Evolutionary conservation across 2,888 invertebrate species (phyloP).

Genomic region (Lasioglossum vierecki): DNA sequence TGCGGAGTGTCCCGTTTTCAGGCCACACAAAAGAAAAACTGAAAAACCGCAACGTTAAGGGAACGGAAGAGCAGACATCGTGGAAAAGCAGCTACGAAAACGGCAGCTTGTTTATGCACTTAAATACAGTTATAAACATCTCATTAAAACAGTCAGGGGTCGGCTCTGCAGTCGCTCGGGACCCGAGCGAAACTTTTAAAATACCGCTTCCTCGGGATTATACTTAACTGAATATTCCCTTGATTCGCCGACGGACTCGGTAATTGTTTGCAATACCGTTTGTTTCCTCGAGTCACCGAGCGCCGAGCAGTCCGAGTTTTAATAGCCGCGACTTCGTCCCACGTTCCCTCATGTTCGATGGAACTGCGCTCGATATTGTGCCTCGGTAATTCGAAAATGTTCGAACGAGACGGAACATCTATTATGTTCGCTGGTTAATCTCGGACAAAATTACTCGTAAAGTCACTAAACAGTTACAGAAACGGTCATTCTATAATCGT

Average conservation of each 20-base stretch:
- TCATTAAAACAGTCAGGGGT: conserved; percentile 11
- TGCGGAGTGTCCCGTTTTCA: not conserved
- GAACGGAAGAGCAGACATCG: not conserved
- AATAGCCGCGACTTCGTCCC: conserved; percentile 12
- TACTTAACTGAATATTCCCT: conserved; percentile 32
- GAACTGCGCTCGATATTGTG: not conserved
- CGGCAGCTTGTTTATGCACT: conserved; percentile 21
- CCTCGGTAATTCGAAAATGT: not conserved
- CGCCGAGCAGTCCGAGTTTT: conserved; percentile 20
- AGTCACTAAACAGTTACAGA: not conserved
- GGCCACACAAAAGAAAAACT: not conserved
- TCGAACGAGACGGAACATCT: not conserved
- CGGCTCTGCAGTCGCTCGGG: conserved; percentile 5
- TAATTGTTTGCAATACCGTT: conserved; percentile 35
- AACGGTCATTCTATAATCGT: not conserved
- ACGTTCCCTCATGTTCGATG: not conserved
- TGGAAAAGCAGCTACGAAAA: conserved; percentile 1
- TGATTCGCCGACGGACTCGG: conserved; percentile 29
- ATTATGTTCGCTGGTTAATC: not conserved
- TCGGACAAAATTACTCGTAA: not conserved
- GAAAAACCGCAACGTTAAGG: not conserved
- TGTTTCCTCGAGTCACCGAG: conserved; percentile 14
- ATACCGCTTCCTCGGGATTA: conserved; percentile 19
- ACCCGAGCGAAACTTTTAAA: conserved; percentile 25
- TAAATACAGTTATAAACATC: conserved; percentile 33